These are phyloP conservation scores for Chelon labrosus DNA, from an alignment of 2,797 vertebrate species.

Conservation along the genomic window DNA sequence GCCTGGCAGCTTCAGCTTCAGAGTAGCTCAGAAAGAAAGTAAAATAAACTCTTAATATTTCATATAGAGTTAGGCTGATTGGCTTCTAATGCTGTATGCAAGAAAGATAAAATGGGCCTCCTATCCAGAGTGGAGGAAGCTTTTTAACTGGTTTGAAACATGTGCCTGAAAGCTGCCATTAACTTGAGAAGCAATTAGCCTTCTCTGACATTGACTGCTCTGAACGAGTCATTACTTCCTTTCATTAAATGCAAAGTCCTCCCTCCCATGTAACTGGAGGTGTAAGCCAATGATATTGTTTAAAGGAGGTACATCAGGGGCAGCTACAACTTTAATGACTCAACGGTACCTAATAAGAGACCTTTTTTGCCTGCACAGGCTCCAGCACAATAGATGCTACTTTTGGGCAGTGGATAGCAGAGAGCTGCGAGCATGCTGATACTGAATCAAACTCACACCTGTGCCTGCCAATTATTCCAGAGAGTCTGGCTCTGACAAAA, in stretches of 20 bases:
- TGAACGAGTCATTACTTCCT: slow-evolving; percentile 45
- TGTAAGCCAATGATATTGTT: slow-evolving; percentile 20
- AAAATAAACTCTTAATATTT: slow-evolving; percentile 29
- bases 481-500: slow-evolving; percentile 30
- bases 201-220: slow-evolving; percentile 30
- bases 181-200: slow-evolving; percentile 47
- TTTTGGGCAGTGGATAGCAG: slow-evolving; percentile 11
- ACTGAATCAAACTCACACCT: slow-evolving; percentile 53
- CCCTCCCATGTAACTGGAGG: slow-evolving; percentile 25
- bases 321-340: slow-evolving; percentile 25
- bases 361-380: slow-evolving; percentile 14
- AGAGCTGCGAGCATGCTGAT: slow-evolving; percentile 18
- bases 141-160: slow-evolving; percentile 8
- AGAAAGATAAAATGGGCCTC: slow-evolving; percentile 19
- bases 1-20: slow-evolving; percentile 53
- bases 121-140: neutral
- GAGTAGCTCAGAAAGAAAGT: slow-evolving; percentile 46
- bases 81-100: slow-evolving; percentile 4
- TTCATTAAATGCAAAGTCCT: slow-evolving; percentile 28
- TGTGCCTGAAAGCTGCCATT: slow-evolving; percentile 27
- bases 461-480: slow-evolving; percentile 42
- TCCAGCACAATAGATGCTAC: slow-evolving; percentile 17
- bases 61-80: neutral
- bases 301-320: neutral
- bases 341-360: slow-evolving; percentile 17